A percentile compares a stretch with the other conserved stretches of the same genome.
Conservation (phyloP, 2,113 vertebrate genomes). For the Tragelaphus scriptus region DNA sequence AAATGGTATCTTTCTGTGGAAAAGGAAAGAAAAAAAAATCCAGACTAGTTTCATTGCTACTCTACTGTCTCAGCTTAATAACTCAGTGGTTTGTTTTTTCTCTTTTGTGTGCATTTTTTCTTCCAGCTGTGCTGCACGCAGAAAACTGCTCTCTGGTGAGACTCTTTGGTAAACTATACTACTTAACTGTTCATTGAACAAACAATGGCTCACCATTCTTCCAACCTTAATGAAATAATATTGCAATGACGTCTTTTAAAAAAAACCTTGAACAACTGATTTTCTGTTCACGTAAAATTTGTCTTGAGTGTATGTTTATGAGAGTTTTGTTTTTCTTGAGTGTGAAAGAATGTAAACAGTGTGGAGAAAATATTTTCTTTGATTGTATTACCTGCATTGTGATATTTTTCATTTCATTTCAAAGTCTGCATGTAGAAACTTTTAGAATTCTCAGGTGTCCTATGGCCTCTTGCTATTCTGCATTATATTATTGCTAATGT, state of each 20-base stretch:
- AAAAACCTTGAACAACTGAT: slow-evolving; percentile 53
- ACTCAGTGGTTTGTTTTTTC: slow-evolving; percentile 60
- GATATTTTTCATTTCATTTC: not conserved
- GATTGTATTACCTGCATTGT: slow-evolving; percentile 24
- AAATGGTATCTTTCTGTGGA: slow-evolving; percentile 72
- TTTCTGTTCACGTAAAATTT: slow-evolving; percentile 56
- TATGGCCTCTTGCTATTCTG: not conserved
- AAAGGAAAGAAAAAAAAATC: slow-evolving; percentile 50
- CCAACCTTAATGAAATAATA: slow-evolving; percentile 44
- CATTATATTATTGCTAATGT: not conserved
- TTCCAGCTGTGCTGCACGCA: slow-evolving; percentile 77
- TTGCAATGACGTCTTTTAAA: slow-evolving; percentile 39
- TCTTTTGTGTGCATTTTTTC: slow-evolving; percentile 65
- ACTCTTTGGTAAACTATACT: slow-evolving; percentile 68
- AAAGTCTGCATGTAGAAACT: not conserved
- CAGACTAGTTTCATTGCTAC: slow-evolving; percentile 62
- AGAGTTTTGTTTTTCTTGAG: not conserved
- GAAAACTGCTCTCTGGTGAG: slow-evolving; percentile 72
- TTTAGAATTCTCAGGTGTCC: not conserved
- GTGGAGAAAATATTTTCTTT: slow-evolving; percentile 42
- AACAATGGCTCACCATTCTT: slow-evolving; percentile 63
- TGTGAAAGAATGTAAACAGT: not conserved
- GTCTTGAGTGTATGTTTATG: not conserved
- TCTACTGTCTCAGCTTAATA: slow-evolving; percentile 75
- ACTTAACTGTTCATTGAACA: slow-evolving; percentile 75